These are phyloP conservation scores for Rostratula benghalensis DNA, from an alignment of 2,113 vertebrate genomes.

Conservation along the genomic window DNA sequence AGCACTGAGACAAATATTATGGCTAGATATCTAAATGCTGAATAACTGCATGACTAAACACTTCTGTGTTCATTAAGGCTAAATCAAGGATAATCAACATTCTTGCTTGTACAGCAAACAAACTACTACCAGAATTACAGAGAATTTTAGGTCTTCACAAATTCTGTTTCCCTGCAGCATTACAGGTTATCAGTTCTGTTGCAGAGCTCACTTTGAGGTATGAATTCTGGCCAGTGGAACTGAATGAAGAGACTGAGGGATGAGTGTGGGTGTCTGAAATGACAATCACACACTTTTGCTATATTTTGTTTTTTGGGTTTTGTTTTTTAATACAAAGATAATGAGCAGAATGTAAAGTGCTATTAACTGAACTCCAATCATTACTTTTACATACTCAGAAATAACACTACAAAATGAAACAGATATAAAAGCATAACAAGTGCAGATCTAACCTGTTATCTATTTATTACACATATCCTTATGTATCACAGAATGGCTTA, in stretches of 20 bases:
- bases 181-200: background rate
- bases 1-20: conserved; percentile 16
- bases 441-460: background rate
- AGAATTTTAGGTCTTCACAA: background rate
- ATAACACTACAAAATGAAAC: background rate
- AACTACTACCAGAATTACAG: background rate
- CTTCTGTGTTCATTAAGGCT: conserved; percentile 11
- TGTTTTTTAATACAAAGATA: background rate
- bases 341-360: background rate
- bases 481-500: conserved; percentile 42
- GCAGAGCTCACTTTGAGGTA: background rate
- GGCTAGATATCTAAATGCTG: conserved; percentile 5
- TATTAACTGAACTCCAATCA: background rate
- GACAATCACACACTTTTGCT: background rate
- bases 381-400: background rate
- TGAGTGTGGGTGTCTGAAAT: background rate
- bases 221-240: background rate
- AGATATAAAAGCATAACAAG: background rate
- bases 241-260: background rate
- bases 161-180: background rate
- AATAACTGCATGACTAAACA: conserved; percentile 20
- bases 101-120: background rate
- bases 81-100: conserved; percentile 17
- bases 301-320: background rate
- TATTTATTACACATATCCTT: conserved; percentile 8